Evolutionary conservation across 2,888 invertebrate species (phyloP), one percentile per base, ranked within the genome.

Genomic region (Meliscaeva auricollis): DNA sequence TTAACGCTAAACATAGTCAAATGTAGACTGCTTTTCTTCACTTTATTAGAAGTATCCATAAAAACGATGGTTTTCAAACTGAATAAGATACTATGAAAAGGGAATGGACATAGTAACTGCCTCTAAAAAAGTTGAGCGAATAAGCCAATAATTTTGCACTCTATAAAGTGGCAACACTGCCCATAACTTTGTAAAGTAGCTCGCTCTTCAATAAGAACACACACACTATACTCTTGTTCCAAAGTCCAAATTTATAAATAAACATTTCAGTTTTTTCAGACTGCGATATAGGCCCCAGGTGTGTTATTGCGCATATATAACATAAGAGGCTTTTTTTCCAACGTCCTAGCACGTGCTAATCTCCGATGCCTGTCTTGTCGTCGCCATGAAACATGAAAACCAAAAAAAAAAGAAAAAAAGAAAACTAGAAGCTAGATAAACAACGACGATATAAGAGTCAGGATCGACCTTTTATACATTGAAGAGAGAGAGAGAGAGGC

Each of bases 211-310:
- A 11, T 38, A 60, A 17, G 52, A 54, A 32, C 44, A 64, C 46
- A 30, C 26, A 32, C 32, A 26, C 26, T 4, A 26, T 3, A 15
- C 46, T 52, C 46, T 13, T 56, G 30, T 26, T 84, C 50, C 80
- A 84, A 84, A 76, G 80, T 80, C 80, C 80, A 76, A 76, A 76
- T 72, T 72, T 80, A 84, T 80, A 84, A 84, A 84, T 84, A 84
- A 76, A 84, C 80, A 72, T 75, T 75, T 64, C 35, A 56, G 79
- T 70, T 58, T 48, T n/a, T 72, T 72, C 56, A 58, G 52, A 54
- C 41, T 30, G 58, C 50, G 75, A 66, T 60, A 75, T 54, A 70
- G 79, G 26, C 64, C 83, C 78, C 83, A 75, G 70, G 70, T 83
- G 74, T 72, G 72, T 60, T 22, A 35, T 32, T 66, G 60, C 50